Evolutionary conservation across 92 coral and sea anemone species (phyloP), one percentile per base, ranked within the genome.

Genomic region (Isaurus tuberculatus): DNA sequence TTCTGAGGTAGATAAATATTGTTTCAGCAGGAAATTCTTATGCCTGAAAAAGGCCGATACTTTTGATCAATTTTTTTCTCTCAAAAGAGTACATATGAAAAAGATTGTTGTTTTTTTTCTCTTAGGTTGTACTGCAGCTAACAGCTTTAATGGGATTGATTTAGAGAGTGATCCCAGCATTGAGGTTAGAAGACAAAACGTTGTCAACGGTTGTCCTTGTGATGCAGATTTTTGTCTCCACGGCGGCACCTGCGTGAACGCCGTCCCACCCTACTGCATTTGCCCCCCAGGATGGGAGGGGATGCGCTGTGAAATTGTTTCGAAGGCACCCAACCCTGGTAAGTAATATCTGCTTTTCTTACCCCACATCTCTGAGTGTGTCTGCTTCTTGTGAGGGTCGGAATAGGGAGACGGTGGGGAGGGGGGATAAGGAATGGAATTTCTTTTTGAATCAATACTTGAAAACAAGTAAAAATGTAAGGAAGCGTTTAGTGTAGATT

Each of bases 171-270:
- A 90, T 44, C 48, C 72, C 10, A 68, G 67, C 23, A 88, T 91
- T 78, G 88, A 85, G 57, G 94, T 85, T 8, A 86, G 91, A 30
- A 92, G 93, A 5, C 95, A 94, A 80, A 91, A 89, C 40, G 98
- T 93, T 22, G 94, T 53, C 17, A 71, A 86, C 33, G 98, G 94
- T 13, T 95, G 98, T 83, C 98, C 98, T 5, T 95, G 98, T 83
- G 78, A 36, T 1, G 2, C 89, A 29, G 92, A 77, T 23, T 80
- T 91, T 89, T 95, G 98, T 83, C 27, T 46, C 14, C 86, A 93
- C 70, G 94, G 93, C 6, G 95, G 98, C 31, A 95, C 95, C 11
- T 95, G 98, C 67, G 98, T 92, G 10, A 83, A 88, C 70, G 98
- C 92, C 28, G 84, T 65, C 0, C 92, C 93, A 13, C 93, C 93